Conservation (phyloP, 2,888 invertebrate genomes). For the Watsonalla cultraria region DNA sequence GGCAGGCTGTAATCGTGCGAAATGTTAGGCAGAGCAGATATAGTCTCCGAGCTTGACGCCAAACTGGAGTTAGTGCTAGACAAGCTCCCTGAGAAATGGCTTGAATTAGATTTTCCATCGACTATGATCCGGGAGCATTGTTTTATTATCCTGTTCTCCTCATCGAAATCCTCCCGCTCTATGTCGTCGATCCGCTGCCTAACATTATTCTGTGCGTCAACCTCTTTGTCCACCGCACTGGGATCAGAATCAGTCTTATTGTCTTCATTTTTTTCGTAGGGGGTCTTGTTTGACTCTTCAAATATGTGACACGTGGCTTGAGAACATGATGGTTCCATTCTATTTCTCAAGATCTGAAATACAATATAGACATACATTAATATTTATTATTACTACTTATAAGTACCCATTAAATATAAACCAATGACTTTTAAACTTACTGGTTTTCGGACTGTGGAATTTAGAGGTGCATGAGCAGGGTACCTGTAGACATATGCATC, state of each 20-base stretch:
- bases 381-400: too few species aligned
- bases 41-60: slow-evolving; percentile 65
- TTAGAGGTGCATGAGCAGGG: slow-evolving; percentile 37
- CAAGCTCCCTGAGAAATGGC: slow-evolving; percentile 51
- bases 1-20: slow-evolving; percentile 53
- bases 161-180: slow-evolving; percentile 69
- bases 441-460: slow-evolving; percentile 13
- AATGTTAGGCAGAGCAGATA: slow-evolving; percentile 53
- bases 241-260: slow-evolving; percentile 57
- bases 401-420: too few species aligned
- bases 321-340: slow-evolving; percentile 71
- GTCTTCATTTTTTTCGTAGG: slow-evolving; percentile 48
- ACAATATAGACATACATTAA: not conserved
- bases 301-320: slow-evolving; percentile 52
- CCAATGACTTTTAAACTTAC: slow-evolving; percentile 15
- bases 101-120: slow-evolving; percentile 45
- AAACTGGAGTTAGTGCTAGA: slow-evolving; percentile 62
- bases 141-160: slow-evolving; percentile 66
- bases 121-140: slow-evolving; percentile 63
- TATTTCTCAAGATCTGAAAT: slow-evolving; percentile 22
- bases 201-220: slow-evolving; percentile 32
- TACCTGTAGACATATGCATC: slow-evolving; percentile 19
- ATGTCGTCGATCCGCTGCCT: slow-evolving; percentile 62
- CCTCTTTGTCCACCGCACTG: slow-evolving; percentile 34
- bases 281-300: slow-evolving; percentile 41